Percentiles rank a stretch among this genome's conserved stretches.
These are phyloP conservation scores for Leiothrix lutea DNA, from an alignment of 2,113 vertebrate species.

Conservation along the genomic window DNA sequence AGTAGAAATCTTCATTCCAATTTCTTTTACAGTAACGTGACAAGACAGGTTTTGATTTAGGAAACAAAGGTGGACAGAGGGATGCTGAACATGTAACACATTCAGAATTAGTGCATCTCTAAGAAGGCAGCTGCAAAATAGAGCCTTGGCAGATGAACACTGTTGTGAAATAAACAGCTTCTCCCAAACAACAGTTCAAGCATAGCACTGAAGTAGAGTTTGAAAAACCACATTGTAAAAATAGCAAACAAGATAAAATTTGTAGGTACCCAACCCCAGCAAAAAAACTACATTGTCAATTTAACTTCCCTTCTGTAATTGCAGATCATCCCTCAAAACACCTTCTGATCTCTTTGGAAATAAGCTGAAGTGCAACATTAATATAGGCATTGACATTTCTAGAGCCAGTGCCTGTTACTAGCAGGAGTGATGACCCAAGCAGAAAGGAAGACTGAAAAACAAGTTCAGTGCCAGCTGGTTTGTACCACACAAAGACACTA, in stretches of 20 bases:
- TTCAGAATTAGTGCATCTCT: not conserved
- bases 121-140: not conserved
- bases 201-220: not conserved
- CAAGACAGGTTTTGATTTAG: not conserved
- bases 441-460: not conserved
- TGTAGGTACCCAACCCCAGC: not conserved
- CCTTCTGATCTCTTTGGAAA: not conserved
- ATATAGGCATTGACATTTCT: not conserved
- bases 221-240: not conserved
- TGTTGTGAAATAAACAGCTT: not conserved
- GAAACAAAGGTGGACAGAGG: not conserved
- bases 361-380: not conserved
- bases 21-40: not conserved
- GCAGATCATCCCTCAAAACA: not conserved
- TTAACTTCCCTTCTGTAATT: not conserved
- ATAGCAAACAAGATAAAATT: not conserved
- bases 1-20: not conserved
- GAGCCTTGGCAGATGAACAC: not conserved
- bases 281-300: not conserved
- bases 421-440: not conserved
- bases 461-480: not conserved
- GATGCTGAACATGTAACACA: not conserved
- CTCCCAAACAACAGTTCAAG: not conserved
- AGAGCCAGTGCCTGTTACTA: not conserved
- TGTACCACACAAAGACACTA: not conserved